A percentile compares a stretch with the other conserved stretches of the same genome.
These are phyloP conservation scores for Cataglyphis hispanica DNA, from an alignment of 1,140 invertebrate species.

Conservation along the genomic window DNA sequence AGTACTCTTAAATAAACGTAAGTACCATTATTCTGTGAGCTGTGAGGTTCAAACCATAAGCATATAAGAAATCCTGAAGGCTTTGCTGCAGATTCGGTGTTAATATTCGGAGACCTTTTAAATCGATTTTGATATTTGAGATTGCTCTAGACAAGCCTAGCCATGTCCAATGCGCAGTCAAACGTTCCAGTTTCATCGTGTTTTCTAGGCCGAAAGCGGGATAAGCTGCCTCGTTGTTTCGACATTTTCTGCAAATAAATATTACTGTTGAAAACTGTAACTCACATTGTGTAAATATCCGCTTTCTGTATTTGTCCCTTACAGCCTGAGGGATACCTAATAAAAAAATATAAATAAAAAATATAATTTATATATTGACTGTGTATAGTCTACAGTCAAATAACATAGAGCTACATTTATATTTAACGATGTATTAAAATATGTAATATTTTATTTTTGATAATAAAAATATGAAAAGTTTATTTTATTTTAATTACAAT, in stretches of 20 bases:
- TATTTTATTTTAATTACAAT: neutral
- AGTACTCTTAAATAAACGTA: neutral
- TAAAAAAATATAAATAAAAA: constrained; percentile 34
- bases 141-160: constrained; percentile 86
- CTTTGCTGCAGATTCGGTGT: constrained; percentile 88
- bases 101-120: constrained; percentile 86
- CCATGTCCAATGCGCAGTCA: constrained; percentile 89
- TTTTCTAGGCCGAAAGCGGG: constrained; percentile 90
- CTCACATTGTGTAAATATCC: neutral
- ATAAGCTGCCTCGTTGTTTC: constrained; percentile 90
- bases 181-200: constrained; percentile 89
- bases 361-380: neutral
- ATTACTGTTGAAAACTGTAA: constrained; percentile 5
- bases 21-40: constrained; percentile 87
- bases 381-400: neutral
- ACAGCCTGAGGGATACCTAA: neutral
- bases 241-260: constrained; percentile 88
- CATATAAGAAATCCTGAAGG: constrained; percentile 89
- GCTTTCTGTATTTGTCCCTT: neutral
- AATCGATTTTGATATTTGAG: constrained; percentile 84
- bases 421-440: neutral
- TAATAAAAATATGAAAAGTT: neutral
- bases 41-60: constrained; percentile 90
- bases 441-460: neutral
- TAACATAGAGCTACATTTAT: neutral